These are phyloP conservation scores for Astyanax mexicanus DNA, from an alignment of 2,797 vertebrate species.

Conservation along the genomic window DNA sequence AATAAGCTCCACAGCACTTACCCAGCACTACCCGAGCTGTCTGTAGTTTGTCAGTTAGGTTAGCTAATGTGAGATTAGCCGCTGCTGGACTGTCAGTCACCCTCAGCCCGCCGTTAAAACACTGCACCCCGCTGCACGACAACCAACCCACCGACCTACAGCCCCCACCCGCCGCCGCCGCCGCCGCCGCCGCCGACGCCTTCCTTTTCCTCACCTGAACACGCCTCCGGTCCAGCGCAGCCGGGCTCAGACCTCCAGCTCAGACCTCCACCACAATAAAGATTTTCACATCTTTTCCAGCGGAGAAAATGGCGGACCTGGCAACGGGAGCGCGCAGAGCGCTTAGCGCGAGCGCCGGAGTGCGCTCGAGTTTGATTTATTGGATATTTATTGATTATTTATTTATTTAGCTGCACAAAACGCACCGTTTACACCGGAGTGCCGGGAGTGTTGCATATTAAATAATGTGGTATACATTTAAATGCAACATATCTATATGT, in stretches of 20 bases:
- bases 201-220: slow-evolving; percentile 29
- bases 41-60: not conserved
- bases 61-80: not conserved
- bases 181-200: too few relatives aligned
- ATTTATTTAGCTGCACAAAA: not conserved
- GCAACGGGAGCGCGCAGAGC: slow-evolving; percentile 71
- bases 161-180: slow-evolving; percentile 34
- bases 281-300: slow-evolving; percentile 60
- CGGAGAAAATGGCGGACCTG: slow-evolving; percentile 83
- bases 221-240: not conserved
- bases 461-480: too few relatives aligned
- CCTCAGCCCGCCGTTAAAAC: too few relatives aligned
- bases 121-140: not conserved
- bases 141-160: too few relatives aligned
- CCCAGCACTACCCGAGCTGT: not conserved
- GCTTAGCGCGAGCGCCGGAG: slow-evolving; percentile 27
- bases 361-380: not conserved
- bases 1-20: not conserved
- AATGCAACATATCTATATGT: too few relatives aligned
- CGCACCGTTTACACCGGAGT: too few relatives aligned
- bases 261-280: slow-evolving; percentile 69
- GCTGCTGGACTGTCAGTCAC: not conserved
- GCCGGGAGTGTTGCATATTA: too few relatives aligned
- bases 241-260: slow-evolving; percentile 25
- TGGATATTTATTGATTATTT: not conserved